Conservation (phyloP, 1,140 invertebrate genomes). For the Eurosta solidaginis region DNA sequence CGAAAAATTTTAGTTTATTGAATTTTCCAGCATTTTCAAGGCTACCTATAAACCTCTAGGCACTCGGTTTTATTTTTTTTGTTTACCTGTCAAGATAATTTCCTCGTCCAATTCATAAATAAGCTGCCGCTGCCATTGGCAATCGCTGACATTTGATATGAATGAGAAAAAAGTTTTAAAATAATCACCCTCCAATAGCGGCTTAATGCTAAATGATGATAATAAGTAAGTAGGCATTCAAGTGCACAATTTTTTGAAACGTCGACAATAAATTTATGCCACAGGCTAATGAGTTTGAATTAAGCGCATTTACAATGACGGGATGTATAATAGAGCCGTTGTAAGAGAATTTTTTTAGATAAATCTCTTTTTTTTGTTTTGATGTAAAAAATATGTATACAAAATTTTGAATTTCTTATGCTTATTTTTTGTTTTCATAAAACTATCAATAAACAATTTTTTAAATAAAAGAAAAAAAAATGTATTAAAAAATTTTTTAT, state of each 20-base stretch:
- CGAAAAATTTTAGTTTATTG: background rate
- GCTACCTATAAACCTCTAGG: background rate
- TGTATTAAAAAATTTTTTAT: no score
- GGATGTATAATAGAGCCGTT: no score
- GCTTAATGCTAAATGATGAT: background rate
- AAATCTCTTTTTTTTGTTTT: no score
- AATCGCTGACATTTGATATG: conserved; percentile 18
- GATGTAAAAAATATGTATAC: no score
- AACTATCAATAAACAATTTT: no score
- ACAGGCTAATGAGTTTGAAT: conserved; percentile 7
- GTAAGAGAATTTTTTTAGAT: no score
- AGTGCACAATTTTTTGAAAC: conserved; percentile 5
- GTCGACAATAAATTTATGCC: conserved; percentile 1
- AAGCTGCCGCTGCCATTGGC: background rate
- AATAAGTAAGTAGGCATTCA: background rate
- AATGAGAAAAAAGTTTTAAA: background rate
- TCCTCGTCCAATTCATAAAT: background rate
- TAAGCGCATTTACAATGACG: no score
- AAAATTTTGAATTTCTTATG: no score
- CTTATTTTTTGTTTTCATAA: no score
- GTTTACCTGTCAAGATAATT: background rate
- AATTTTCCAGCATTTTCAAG: background rate
- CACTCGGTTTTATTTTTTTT: background rate
- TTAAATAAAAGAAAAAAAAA: no score
- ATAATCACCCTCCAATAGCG: background rate